These are phyloP conservation scores for Drosophila robusta DNA, from an alignment of 2,888 invertebrate genomes.

Conservation along the genomic window DNA sequence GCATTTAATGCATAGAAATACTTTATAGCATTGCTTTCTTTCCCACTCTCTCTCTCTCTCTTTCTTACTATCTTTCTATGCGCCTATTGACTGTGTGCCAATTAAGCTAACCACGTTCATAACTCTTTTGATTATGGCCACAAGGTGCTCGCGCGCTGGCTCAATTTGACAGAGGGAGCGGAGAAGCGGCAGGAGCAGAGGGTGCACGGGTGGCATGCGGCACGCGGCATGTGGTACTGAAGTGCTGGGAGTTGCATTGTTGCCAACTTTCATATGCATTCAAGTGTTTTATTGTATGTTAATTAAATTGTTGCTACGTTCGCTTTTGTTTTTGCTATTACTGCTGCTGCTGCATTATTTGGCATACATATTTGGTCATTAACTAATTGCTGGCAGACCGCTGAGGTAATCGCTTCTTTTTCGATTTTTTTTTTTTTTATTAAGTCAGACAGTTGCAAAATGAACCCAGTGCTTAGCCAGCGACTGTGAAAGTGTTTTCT, in stretches of 20 bases:
- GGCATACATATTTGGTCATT: constrained; percentile 80
- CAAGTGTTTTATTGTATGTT: constrained; percentile 77
- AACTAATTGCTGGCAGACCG: constrained; percentile 68
- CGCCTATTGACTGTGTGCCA: constrained; percentile 20
- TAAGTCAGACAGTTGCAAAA: constrained; percentile 51
- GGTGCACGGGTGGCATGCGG: constrained; percentile 22
- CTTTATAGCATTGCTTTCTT: background rate
- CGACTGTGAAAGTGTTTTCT: constrained; percentile 59
- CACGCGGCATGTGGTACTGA: constrained; percentile 27
- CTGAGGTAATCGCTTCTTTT: constrained; percentile 67
- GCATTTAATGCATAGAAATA: background rate
- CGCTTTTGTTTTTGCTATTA: constrained; percentile 39
- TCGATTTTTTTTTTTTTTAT: constrained; percentile 15
- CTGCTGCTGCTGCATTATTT: constrained; percentile 51
- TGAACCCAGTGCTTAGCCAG: constrained; percentile 26
- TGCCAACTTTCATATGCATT: constrained; percentile 76
- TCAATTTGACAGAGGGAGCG: constrained; percentile 30
- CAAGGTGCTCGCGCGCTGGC: constrained; percentile 18
- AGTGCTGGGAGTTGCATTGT: constrained; percentile 52
- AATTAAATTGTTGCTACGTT: constrained; percentile 67
- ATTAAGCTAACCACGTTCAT: constrained; percentile 48
- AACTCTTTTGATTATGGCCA: constrained; percentile 44
- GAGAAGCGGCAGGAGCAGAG: background rate
- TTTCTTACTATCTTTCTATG: background rate
- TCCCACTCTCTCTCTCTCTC: background rate